These are phyloP conservation scores for Leguminivora glycinivorella DNA, from an alignment of 1,140 invertebrate species.

Conservation along the genomic window DNA sequence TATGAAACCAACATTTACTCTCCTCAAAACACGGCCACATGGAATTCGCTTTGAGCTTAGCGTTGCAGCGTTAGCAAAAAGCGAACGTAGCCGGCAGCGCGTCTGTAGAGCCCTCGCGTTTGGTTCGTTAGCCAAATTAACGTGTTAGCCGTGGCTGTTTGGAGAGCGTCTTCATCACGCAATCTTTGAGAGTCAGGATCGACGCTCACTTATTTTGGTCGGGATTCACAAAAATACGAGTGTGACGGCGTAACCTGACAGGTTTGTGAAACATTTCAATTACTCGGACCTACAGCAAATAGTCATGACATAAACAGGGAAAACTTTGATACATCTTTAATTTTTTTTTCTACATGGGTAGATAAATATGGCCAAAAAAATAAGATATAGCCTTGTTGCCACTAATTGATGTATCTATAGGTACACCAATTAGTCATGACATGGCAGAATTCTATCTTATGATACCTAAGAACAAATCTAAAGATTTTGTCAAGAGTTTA, in stretches of 20 bases:
- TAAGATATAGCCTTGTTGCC: too few species aligned
- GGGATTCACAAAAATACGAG: neutral
- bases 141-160: slow-evolving; percentile 56
- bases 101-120: slow-evolving; percentile 53
- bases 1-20: slow-evolving; percentile 9
- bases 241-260: too few species aligned
- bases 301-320: too few species aligned
- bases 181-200: slow-evolving; percentile 36
- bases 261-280: neutral
- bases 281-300: too few species aligned
- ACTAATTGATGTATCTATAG: too few species aligned
- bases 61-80: slow-evolving; percentile 46
- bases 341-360: too few species aligned
- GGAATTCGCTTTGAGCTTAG: slow-evolving; percentile 37
- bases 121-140: slow-evolving; percentile 69
- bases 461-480: too few species aligned
- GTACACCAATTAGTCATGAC: too few species aligned
- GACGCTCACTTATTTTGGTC: slow-evolving; percentile 11
- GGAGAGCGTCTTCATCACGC: slow-evolving; percentile 46
- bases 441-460: too few species aligned
- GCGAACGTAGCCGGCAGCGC: slow-evolving; percentile 50
- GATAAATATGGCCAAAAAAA: too few species aligned
- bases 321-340: too few species aligned
- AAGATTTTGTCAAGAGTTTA: too few species aligned
- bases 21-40: slow-evolving; percentile 29